Evolutionary conservation across 2,888 invertebrate genomes (phyloP), one percentile per base, ranked within the genome.

Genomic region (Machimus rusticus): DNA sequence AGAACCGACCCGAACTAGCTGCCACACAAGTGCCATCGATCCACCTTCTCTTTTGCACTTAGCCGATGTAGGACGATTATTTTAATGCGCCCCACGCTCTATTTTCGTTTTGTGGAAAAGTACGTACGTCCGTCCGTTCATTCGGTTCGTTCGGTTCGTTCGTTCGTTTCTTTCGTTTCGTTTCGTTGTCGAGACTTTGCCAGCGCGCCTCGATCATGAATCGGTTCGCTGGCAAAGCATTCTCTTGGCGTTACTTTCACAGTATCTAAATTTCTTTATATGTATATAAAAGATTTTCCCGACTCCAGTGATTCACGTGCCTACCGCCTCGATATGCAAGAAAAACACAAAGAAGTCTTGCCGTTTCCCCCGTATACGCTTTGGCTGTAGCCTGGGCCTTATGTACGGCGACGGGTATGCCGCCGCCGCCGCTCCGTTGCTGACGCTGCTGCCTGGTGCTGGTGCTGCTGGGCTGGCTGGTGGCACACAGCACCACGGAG

Each of bases 61-160:
- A 43, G 39, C 43, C 77, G 55, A 76, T 86, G 77, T 76, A 86
- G 86, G 74, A 34, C 79, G 88, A 88, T 88, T 87, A 88, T 88
- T 88, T 88, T 88, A 88, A 88, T 87, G 88, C 88, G 88, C 88
- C 88, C 88, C 88, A 88, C 88, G 88, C 88, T 88, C 87, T 88
- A 88, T 88, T 88, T 88, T 88, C 85, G 87, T 86, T 77, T 86
- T 86, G 74, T 74, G 31, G 77, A 85, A 85, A 77, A 57, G 31
- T 31, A 66, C 66, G 66, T 66, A 5, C 66, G 66, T 66, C 66
- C 66, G 66, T 66, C 28, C 66, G 28, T 55, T 6, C 55, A 4
- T 6, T 51, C 55, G 6, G 43, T 19, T 5, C 55, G 55, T 55
- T 19, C 28, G 14, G n/a, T n/a, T 55, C 55, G 43, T 19, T 55